phyloP scores from a whole-genome alignment of 2,797 vertebrate genomes.

The Aulostomus chinensis region DNA sequence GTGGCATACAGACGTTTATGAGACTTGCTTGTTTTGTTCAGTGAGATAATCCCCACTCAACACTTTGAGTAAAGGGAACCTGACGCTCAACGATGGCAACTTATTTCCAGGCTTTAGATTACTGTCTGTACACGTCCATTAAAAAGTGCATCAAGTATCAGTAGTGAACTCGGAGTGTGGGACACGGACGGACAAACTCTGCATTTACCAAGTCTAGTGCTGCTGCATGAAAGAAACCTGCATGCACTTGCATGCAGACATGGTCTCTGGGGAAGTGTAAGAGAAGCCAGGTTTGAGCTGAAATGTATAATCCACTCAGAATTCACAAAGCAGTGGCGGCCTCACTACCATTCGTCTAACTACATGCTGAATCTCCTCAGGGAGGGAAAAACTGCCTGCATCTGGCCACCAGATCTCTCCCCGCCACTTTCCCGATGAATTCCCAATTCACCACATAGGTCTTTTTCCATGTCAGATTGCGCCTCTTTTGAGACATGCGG shows the following conservation, averaged over 20 bases:
- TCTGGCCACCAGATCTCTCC: conserved; percentile 81
- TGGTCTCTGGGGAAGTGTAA: conserved; percentile 45
- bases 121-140: not conserved
- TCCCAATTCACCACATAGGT: conserved; percentile 65
- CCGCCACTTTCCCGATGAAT: conserved; percentile 68
- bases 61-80: too few relatives aligned
- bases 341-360: conserved; percentile 63
- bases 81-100: too few relatives aligned
- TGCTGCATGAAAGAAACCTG: conserved; percentile 25
- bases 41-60: too few relatives aligned
- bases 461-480: conserved; percentile 59
- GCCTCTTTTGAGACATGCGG: conserved; percentile 54
- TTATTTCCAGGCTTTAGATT: too few relatives aligned
- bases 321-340: conserved; percentile 55
- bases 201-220: conserved; percentile 6
- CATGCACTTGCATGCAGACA: conserved; percentile 32
- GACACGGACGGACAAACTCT: conserved; percentile 14
- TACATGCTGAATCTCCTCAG: conserved; percentile 66
- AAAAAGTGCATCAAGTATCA: not conserved
- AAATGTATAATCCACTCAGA: conserved; percentile 61
- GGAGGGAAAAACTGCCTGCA: conserved; percentile 67
- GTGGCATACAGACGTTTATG: too few relatives aligned
- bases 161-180: not conserved
- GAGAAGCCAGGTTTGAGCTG: conserved; percentile 35
- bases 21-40: too few relatives aligned